A percentile compares a stretch with the other conserved stretches of the same genome.
Evolutionary conservation across 2,797 vertebrate species (phyloP).

Genomic region (Myripristis murdjan): DNA sequence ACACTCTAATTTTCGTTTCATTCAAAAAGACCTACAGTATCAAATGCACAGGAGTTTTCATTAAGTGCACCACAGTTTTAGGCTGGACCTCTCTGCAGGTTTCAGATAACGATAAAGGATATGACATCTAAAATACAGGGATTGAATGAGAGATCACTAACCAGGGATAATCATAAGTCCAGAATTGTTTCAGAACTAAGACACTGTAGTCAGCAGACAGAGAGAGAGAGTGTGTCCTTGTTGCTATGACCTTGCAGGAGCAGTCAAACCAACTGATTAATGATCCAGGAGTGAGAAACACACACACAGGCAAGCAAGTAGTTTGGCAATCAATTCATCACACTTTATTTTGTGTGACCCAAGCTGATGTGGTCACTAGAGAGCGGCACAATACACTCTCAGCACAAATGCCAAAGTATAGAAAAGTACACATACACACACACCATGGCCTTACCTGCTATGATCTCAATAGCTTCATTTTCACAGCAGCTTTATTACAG

Average conservation of each 20-base stretch:
- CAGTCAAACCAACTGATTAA: constrained; percentile 76
- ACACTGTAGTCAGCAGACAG: constrained; percentile 21
- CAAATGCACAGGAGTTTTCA: neutral
- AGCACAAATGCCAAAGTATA: constrained; percentile 50
- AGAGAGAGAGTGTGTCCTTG: constrained; percentile 56
- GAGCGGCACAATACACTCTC: constrained; percentile 61
- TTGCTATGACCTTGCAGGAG: constrained; percentile 71
- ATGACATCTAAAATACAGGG: neutral
- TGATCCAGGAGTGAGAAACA: constrained; percentile 67
- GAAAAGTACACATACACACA: constrained; percentile 2
- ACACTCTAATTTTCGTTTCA: neutral
- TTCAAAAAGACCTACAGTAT: neutral
- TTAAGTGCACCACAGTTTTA: constrained; percentile 1
- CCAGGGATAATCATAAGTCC: constrained; percentile 20
- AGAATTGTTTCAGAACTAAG: constrained; percentile 43
- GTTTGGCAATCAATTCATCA: constrained; percentile 78
- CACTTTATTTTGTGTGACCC: constrained; percentile 78
- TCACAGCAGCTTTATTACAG: constrained; percentile 22
- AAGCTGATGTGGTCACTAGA: constrained; percentile 52
- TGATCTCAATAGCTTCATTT: constrained; percentile 39
- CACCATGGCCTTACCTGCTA: neutral
- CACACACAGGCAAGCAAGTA: constrained; percentile 70
- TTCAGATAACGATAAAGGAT: neutral
- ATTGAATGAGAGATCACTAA: constrained; percentile 10
- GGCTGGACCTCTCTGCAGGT: neutral